Evolutionary conservation across 2,113 vertebrate species (phyloP), one percentile per base, ranked within the genome.

Genomic region (Noturus placidus): DNA sequence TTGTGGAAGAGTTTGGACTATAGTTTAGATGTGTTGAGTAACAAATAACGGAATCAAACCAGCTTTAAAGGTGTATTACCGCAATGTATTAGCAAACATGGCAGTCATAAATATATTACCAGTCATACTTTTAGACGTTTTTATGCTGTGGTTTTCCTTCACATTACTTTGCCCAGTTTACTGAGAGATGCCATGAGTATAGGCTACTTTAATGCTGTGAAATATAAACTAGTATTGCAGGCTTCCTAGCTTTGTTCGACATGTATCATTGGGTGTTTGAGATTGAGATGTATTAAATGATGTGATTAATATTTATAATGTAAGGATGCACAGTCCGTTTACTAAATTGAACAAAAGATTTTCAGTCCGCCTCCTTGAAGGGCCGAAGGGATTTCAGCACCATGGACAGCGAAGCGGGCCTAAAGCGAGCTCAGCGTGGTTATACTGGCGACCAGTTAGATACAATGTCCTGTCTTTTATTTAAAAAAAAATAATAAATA

Each of bases 311-410:
- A 61, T 42, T 27, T 61, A 15, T 38, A 2, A 14, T 61, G 6
- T 30, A 54, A 78, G 0, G 30, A 54, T 30, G 46, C 14, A 27
- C 22, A 17, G 3, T 5, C 76, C 0, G 46, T 27, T 50, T 77
- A 50, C 1, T n/a, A 15, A 77, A 77, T 13, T 14, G 5, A 76
- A 27, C 11, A 27, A 35, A 30, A 25, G 25, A 30, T 27, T 35
- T 17, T 27, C 35, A 30, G 27, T 13, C 22, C 61, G 59, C 13
- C 30, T 65, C 10, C n/a, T 57, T 42, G 5, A 46, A 25, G 15
- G 46, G 30, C 59, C 3, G 52, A 50, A 33, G n/a, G 67, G 42
- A 70, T 84, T 92, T 89, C 92, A 93, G 91, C 52, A 96, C 94
- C 92, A 85, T 7, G 94, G 93, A 94, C 88, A 95, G 8, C 46